Base-by-base conservation (phyloP, 1,140 invertebrate species). In the Zaprionus ghesquierei region DNA sequence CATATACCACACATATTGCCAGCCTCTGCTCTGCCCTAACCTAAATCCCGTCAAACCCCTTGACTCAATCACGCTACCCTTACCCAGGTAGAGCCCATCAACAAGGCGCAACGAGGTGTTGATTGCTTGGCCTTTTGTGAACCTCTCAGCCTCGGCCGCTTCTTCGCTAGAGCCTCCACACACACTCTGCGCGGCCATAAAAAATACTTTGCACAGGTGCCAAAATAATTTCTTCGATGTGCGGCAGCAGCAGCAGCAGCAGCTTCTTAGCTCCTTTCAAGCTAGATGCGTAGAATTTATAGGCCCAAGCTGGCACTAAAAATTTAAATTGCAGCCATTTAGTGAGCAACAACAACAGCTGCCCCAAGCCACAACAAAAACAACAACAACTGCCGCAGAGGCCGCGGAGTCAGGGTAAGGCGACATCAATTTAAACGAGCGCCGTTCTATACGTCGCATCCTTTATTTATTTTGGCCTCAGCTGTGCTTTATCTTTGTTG, bases 251-350 rank as follows among this genome's bases (percentile, higher is more conserved):
- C 35, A 41, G 51, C 27, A 25, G 31, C 58, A 20, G 12, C 41
- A 18, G 56, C 51, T 15, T n/a, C 18, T 35, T 10, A 29, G 61
- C 61, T 54, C 23, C 50, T 55, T 49, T 10, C 29, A 22, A 29
- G 41, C 53, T 56, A 27, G 51, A 38, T 46, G 50, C 8, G 61
- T 35, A 31, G 68, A 75, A 89, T 87, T 87, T 87, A 89, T 89
- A 68, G 82, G 50, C 75, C 60, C 66, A 55, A 55, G 64, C 50
- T 31, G 82, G 84, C 79, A 89, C 79, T 87, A 89, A 87, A 87
- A 86, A 82, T 89, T 87, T 79, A 87, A 87, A 87, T 89, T 79
- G 79, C 82, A 50, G 77, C 84, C 82, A 86, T 86, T 86, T 86
- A 86, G 81, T 87, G 70, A 68, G 20, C 55, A 54, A 38, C 62